These are phyloP conservation scores for Leptinotarsa peninsularis DNA, from an alignment of 2,888 invertebrate species.

Conservation along the genomic window DNA sequence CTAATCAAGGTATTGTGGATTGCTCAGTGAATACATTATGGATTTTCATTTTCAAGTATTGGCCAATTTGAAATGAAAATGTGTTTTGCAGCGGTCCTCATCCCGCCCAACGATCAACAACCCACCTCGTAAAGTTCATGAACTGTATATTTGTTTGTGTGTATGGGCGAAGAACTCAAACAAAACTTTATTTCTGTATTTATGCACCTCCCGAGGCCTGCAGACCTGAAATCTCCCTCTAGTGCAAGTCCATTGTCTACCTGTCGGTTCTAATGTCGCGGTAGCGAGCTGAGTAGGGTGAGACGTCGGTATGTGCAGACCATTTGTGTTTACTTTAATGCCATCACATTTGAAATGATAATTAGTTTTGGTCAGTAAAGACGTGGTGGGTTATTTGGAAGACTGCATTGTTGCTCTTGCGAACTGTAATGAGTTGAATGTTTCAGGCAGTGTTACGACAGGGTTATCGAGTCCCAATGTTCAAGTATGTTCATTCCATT, in stretches of 20 bases:
- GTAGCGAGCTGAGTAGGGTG: conserved; percentile 6
- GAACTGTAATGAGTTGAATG: background rate
- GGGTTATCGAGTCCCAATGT: too few species aligned
- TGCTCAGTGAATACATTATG: too few species aligned
- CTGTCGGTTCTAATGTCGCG: conserved; percentile 18
- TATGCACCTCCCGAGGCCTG: conserved; percentile 9
- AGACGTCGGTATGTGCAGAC: background rate
- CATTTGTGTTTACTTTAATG: background rate
- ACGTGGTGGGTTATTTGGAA: background rate
- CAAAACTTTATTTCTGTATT: conserved; percentile 23
- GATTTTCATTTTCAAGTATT: background rate
- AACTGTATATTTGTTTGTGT: conserved; percentile 8
- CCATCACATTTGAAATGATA: background rate
- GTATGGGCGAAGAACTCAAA: conserved; percentile 23
- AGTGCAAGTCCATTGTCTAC: conserved; percentile 18
- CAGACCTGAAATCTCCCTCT: background rate
- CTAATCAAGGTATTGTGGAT: background rate
- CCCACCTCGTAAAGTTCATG: conserved; percentile 4
- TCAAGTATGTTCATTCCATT: too few species aligned
- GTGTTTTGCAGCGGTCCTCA: background rate
- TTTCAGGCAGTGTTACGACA: too few species aligned
- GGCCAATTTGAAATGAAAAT: background rate
- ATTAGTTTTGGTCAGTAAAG: background rate
- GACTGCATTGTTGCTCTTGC: background rate
- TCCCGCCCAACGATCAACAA: background rate